Conservation (phyloP, 2,888 invertebrate genomes). For the Germaria angustata region DNA sequence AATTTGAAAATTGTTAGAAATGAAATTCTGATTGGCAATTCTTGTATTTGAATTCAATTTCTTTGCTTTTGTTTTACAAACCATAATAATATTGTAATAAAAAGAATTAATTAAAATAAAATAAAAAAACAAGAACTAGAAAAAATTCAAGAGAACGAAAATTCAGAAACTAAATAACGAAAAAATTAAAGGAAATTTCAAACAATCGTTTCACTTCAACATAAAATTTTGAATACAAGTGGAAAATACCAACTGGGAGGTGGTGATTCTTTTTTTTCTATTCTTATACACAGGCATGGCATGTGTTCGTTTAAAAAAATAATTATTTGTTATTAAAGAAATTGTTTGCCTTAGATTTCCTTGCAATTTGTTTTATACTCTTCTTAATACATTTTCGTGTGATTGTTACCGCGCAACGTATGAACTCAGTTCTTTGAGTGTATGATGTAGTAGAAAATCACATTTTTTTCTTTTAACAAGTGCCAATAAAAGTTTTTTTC, state of each 20-base stretch:
- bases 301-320: slow-evolving; percentile 20
- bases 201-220: slow-evolving; percentile 42
- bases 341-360: background rate
- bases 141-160: slow-evolving; percentile 23
- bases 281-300: background rate
- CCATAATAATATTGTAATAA: background rate
- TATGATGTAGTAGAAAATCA: slow-evolving; percentile 20
- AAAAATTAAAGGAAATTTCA: background rate
- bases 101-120: too few relatives aligned
- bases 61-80: slow-evolving; percentile 13
- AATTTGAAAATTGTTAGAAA: slow-evolving; percentile 51
- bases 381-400: background rate
- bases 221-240: slow-evolving; percentile 19
- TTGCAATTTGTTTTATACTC: background rate
- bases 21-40: slow-evolving; percentile 60
- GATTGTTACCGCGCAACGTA: background rate
- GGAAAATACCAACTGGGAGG: slow-evolving; percentile 1
- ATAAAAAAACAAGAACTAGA: background rate
- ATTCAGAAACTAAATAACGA: background rate
- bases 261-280: background rate
- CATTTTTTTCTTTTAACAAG: slow-evolving; percentile 46
- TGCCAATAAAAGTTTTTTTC: slow-evolving; percentile 51
- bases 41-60: slow-evolving; percentile 31
- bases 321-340: slow-evolving; percentile 16
- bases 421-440: slow-evolving; percentile 41